Evolutionary conservation across 1,140 invertebrate genomes (phyloP).

Genomic region (Anastrepha ludens): DNA sequence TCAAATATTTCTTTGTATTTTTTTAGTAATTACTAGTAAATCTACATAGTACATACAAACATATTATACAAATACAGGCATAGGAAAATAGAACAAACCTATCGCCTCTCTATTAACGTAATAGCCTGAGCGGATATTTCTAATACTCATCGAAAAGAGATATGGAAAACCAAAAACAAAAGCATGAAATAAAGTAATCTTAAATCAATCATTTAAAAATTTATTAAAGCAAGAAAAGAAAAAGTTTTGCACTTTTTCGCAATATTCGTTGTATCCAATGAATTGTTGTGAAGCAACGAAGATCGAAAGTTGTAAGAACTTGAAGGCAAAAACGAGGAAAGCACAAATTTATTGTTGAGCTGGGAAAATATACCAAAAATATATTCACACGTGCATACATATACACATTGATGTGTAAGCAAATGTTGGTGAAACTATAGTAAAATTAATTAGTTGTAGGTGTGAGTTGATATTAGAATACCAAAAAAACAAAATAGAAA

Average conservation of each 20-base stretch:
- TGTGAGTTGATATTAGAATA: slow-evolving; percentile 3
- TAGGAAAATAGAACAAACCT: background rate
- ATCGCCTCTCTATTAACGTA: background rate
- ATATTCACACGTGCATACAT: background rate
- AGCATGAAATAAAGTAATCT: background rate
- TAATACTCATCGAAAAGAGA: background rate
- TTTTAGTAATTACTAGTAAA: background rate
- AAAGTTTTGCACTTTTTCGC: background rate
- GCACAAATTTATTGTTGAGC: slow-evolving; percentile 8
- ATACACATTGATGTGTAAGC: background rate
- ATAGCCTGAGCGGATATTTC: background rate
- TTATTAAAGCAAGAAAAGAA: background rate
- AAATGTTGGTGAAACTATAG: background rate
- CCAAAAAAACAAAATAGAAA: background rate
- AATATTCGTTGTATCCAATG: background rate
- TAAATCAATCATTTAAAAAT: background rate
- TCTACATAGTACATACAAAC: background rate
- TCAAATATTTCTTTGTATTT: slow-evolving; percentile 32
- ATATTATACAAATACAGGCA: background rate
- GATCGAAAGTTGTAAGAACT: background rate
- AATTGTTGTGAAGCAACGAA: background rate
- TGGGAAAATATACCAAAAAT: background rate
- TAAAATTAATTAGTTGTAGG: background rate
- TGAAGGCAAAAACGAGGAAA: background rate
- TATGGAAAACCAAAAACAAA: background rate